A percentile compares a stretch with the other conserved stretches of the same genome.
Evolutionary conservation across 2,113 vertebrate genomes (phyloP).

Genomic region (Spermophilus dauricus): DNA sequence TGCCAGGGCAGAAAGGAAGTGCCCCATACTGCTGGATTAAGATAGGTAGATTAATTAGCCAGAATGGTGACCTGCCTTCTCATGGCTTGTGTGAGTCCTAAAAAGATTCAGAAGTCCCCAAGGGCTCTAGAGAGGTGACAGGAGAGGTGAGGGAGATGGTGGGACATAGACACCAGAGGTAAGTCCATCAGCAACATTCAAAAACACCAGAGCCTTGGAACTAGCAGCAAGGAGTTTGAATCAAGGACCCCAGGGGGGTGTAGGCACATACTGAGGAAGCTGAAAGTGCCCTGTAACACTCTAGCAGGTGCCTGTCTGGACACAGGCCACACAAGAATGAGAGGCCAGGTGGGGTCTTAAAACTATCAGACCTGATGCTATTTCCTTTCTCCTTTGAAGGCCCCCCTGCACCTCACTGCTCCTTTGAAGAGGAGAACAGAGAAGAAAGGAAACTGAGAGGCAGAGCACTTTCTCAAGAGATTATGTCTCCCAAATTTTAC

Average conservation of each 20-base stretch:
- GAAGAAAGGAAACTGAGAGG: neutral
- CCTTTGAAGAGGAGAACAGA: neutral
- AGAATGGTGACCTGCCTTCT: neutral
- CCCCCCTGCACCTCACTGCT: neutral
- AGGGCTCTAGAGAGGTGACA: neutral
- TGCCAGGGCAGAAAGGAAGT: rapidly evolving
- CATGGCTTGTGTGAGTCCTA: rapidly evolving
- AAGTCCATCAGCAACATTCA: neutral
- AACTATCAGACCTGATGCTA: neutral
- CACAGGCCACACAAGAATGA: neutral
- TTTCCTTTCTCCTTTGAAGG: neutral
- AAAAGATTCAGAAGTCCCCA: neutral
- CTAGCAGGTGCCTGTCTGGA: neutral
- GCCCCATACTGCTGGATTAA: rapidly evolving
- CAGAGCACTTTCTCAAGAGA: neutral
- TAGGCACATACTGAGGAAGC: too few species aligned
- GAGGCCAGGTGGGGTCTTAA: neutral
- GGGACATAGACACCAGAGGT: neutral
- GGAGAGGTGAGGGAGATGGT: too few species aligned
- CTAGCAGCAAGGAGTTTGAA: neutral
- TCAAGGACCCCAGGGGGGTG: neutral
- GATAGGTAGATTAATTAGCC: neutral
- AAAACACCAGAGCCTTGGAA: neutral
- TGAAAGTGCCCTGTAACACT: neutral
- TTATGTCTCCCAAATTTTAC: rapidly evolving